These are phyloP conservation scores for Sycophaga agraensis DNA, from an alignment of 1,140 invertebrate genomes.

Conservation along the genomic window DNA sequence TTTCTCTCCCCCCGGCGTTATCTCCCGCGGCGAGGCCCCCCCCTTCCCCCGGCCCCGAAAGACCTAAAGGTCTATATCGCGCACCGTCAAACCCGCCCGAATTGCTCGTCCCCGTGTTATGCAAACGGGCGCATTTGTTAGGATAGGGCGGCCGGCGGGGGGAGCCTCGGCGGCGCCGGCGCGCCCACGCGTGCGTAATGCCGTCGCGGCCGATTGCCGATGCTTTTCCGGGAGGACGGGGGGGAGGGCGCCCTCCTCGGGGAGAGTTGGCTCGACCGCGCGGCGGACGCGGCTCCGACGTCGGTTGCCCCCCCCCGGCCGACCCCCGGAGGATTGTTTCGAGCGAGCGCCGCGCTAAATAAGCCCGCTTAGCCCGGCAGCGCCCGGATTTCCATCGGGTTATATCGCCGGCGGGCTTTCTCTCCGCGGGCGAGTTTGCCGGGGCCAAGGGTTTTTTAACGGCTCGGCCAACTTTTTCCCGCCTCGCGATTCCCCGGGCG, in stretches of 20 bases:
- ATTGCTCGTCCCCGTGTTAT: constrained; percentile 60
- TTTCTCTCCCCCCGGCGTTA: constrained; percentile 36
- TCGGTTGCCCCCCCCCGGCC: no score
- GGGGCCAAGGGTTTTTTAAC: constrained; percentile 1
- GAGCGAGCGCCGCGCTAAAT: constrained; percentile 25
- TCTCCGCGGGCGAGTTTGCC: constrained; percentile 8
- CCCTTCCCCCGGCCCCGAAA: constrained; percentile 23
- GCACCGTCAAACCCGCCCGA: constrained; percentile 58
- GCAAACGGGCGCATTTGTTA: constrained; percentile 46
- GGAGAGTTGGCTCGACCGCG: not conserved
- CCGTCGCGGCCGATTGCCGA: constrained; percentile 12
- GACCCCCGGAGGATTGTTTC: constrained; percentile 28
- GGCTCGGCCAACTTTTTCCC: not conserved
- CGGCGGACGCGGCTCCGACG: not conserved
- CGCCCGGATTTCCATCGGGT: constrained; percentile 9
- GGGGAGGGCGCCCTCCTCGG: not conserved
- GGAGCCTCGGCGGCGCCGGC: not conserved
- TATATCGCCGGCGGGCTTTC: not conserved
- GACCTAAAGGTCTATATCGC: constrained; percentile 57
- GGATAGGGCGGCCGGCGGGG: not conserved
- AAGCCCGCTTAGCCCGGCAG: not conserved
- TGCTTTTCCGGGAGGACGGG: constrained; percentile 3
- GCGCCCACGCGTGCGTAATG: not conserved
- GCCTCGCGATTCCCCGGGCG: not conserved
- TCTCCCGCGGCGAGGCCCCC: constrained; percentile 33